Evolutionary conservation across 2,113 vertebrate genomes (phyloP).

Genomic region (Oophaga pumilio): DNA sequence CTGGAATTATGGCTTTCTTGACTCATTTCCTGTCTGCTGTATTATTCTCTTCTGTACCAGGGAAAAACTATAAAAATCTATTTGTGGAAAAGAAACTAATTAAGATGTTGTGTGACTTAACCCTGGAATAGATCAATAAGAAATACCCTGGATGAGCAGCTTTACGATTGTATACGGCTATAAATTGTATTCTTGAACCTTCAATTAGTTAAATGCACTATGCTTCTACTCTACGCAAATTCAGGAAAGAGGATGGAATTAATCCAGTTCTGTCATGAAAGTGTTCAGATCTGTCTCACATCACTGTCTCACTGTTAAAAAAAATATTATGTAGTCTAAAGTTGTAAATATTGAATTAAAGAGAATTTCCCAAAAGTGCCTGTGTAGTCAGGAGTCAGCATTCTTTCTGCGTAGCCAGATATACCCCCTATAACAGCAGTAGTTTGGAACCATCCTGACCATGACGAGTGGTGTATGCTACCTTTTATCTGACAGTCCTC

Average conservation of each 20-base stretch:
- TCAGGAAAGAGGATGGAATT: neutral
- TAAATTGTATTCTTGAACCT: neutral
- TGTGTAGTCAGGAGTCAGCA: neutral
- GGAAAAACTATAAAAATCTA: neutral
- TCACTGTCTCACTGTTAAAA: too few species aligned
- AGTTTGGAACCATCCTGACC: too few species aligned
- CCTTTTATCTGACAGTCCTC: too few species aligned
- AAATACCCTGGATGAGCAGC: neutral
- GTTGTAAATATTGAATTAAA: too few species aligned
- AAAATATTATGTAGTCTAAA: too few species aligned
- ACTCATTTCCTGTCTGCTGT: constrained; percentile 4
- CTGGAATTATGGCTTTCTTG: neutral
- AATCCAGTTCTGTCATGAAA: neutral
- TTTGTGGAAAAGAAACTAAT: neutral
- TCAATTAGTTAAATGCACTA: neutral
- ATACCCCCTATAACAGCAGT: neutral
- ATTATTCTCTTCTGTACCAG: neutral
- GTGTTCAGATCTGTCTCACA: neutral
- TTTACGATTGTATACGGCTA: neutral
- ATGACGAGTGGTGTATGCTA: too few species aligned
- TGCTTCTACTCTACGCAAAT: neutral
- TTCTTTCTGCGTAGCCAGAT: neutral
- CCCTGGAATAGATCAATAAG: neutral
- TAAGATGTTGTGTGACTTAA: neutral
- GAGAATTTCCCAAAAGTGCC: too few species aligned